phyloP scores from a whole-genome alignment of 37 sponge, comb jelly and placozoan species.

The Axinella damicornis region DNA sequence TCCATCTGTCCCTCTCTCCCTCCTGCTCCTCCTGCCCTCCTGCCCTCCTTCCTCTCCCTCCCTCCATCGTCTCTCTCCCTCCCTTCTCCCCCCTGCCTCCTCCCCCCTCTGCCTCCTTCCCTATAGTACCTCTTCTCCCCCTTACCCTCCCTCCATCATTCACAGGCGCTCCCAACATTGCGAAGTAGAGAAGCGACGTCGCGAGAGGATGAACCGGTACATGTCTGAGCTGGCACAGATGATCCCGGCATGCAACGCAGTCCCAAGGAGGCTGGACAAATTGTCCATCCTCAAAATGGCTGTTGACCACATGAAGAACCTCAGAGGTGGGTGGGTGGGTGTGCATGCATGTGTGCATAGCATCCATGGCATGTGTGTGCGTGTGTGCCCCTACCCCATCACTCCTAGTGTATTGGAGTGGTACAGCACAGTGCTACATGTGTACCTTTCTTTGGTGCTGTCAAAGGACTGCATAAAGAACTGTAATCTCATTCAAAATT shows the following conservation, averaged over 20 bases:
- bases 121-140: not conserved
- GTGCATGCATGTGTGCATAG: not conserved
- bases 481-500: no score
- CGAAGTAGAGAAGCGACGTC: conserved; percentile 90
- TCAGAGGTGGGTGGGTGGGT: conserved; percentile 56
- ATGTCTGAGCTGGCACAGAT: conserved; percentile 90
- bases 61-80: not conserved
- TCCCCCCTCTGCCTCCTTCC: no score
- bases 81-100: not conserved
- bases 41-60: not conserved
- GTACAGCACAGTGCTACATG: no score
- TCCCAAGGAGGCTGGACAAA: conserved; percentile 88
- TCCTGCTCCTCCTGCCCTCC: not conserved
- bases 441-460: no score
- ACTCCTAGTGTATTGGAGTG: no score
- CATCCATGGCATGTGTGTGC: no score
- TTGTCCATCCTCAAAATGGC: conserved; percentile 92
- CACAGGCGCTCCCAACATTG: conserved; percentile 76
- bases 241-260: conserved; percentile 88
- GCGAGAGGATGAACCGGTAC: conserved; percentile 93
- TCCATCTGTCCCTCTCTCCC: not conserved
- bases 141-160: not conserved
- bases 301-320: conserved; percentile 90
- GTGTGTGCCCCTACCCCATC: no score
- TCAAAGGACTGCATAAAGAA: no score